Conservation (phyloP, 2,797 vertebrate genomes). For the Chelmon rostratus region DNA sequence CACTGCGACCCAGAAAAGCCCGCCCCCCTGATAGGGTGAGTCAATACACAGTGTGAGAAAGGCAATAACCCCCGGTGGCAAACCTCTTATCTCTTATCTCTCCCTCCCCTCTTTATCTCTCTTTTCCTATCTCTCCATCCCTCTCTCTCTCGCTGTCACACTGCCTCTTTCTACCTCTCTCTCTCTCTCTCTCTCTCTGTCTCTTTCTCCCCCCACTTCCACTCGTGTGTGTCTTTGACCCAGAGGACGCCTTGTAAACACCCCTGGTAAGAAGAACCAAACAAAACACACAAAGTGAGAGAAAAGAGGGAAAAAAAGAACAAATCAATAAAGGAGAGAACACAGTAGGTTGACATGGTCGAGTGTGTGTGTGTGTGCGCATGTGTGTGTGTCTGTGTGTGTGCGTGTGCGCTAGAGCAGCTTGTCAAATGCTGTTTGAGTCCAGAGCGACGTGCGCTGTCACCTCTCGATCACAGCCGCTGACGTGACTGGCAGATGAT, state of each 20-base stretch:
- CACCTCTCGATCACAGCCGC: conserved; percentile 20
- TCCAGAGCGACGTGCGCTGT: conserved; percentile 13
- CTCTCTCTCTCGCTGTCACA: not conserved
- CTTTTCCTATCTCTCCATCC: conserved; percentile 8
- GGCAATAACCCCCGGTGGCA: conserved; percentile 74
- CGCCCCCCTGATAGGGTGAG: conserved; percentile 52
- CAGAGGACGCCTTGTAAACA: conserved; percentile 38
- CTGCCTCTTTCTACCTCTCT: not conserved
- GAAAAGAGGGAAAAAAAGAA: conserved; percentile 9
- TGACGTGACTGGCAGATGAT: conserved; percentile 18
- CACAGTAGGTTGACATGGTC: conserved; percentile 43
- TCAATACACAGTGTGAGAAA: conserved; percentile 78
- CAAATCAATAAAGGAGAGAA: conserved; percentile 58
- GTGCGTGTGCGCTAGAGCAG: not conserved
- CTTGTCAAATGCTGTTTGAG: conserved; percentile 35
- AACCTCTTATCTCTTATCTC: conserved; percentile 71
- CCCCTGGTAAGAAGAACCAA: conserved; percentile 33
- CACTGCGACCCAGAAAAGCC: conserved; percentile 39
- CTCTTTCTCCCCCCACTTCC: conserved; percentile 22
- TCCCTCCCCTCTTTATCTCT: conserved; percentile 33
- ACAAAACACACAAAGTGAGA: conserved; percentile 48
- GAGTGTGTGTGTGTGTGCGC: conserved; percentile 10
- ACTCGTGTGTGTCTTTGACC: conserved; percentile 50
- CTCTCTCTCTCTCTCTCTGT: not conserved
- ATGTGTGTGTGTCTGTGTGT: conserved; percentile 22